phyloP scores from a whole-genome alignment of 2,797 vertebrate genomes.

The Delichon dasypus region DNA sequence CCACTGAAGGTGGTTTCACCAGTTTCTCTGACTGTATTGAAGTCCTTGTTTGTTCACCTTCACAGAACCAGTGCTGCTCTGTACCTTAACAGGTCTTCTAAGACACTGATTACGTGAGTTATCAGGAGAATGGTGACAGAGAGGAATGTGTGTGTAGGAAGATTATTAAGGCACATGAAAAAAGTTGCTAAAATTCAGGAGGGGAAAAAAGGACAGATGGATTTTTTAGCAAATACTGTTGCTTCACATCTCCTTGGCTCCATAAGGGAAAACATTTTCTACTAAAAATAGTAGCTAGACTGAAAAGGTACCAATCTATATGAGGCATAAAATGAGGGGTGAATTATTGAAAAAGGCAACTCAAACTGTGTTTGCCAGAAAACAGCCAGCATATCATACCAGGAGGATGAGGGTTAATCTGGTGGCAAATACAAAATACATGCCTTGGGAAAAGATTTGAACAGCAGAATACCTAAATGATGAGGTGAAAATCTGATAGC shows the following conservation, averaged over 20 bases:
- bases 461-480: not conserved
- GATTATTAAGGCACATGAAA: slow-evolving; percentile 49
- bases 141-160: not conserved
- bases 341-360: slow-evolving; percentile 65
- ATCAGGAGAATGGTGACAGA: slow-evolving; percentile 6
- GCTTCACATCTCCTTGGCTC: slow-evolving; percentile 71
- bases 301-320: slow-evolving; percentile 68
- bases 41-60: not conserved
- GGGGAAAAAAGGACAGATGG: slow-evolving; percentile 69
- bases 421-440: not conserved
- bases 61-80: slow-evolving; percentile 10
- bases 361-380: slow-evolving; percentile 50
- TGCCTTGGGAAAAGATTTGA: not conserved
- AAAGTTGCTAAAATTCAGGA: slow-evolving; percentile 66
- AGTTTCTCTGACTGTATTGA: not conserved
- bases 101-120: slow-evolving; percentile 30
- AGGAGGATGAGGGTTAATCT: not conserved
- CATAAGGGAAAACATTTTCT: slow-evolving; percentile 64
- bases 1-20: not conserved
- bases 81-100: slow-evolving; percentile 4
- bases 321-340: slow-evolving; percentile 66
- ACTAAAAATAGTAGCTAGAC: slow-evolving; percentile 64
- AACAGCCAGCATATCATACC: slow-evolving; percentile 33
- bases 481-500: slow-evolving; percentile 7
- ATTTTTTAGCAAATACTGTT: slow-evolving; percentile 60